Conservation (phyloP, 1,140 invertebrate genomes). For the Battus philenor region DNA sequence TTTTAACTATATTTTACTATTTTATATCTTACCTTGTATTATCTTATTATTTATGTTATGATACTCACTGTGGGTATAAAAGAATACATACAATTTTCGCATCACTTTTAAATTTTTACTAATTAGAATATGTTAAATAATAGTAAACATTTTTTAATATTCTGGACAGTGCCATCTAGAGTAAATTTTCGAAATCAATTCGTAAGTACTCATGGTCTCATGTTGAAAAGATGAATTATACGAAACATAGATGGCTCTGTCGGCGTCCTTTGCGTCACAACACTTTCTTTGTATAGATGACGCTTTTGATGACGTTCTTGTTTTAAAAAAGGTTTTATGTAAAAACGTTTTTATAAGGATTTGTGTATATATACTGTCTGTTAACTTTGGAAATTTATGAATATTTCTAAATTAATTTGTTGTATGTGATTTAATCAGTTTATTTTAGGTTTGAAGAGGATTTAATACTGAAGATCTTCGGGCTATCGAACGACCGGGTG, state of each 20-base stretch:
- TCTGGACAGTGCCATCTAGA: conserved; percentile 29
- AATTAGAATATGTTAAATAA: too few species aligned
- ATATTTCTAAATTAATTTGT: not conserved
- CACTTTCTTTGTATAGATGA: not conserved
- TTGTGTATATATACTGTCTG: not conserved
- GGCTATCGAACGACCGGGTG: conserved; percentile 83
- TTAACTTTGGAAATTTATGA: conserved; percentile 2
- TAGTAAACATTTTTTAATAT: too few species aligned
- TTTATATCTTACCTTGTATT: too few species aligned
- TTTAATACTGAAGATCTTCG: conserved; percentile 37
- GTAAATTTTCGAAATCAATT: conserved; percentile 46
- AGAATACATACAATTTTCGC: too few species aligned
- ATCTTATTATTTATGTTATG: too few species aligned
- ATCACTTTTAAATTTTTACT: too few species aligned
- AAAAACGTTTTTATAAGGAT: conserved; percentile 5
- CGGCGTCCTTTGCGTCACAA: not conserved
- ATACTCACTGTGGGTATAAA: too few species aligned
- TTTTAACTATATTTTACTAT: too few species aligned
- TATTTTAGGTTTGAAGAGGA: conserved; percentile 63
- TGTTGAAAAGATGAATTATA: too few species aligned
- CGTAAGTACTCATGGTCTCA: too few species aligned
- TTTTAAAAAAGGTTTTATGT: not conserved
- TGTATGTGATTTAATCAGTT: conserved; percentile 22
- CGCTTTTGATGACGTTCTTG: conserved; percentile 2
- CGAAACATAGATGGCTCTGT: conserved; percentile 13